phyloP scores from a whole-genome alignment of 2,888 invertebrate species.

The Chelonus formosanus region DNA sequence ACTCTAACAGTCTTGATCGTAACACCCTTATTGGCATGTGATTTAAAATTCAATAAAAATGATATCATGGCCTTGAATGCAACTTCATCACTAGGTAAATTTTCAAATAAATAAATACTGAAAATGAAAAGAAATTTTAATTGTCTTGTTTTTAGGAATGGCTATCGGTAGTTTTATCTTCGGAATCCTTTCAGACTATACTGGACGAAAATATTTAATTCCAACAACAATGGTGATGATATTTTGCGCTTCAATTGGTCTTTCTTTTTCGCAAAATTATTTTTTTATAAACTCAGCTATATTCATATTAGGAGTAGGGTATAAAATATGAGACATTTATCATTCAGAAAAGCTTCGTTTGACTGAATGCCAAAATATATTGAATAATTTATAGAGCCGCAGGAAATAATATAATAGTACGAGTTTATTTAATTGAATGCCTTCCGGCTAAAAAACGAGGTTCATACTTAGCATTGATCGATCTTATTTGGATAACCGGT shows the following conservation, averaged over 20 bases:
- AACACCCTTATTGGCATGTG: conserved; percentile 48
- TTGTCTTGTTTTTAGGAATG: conserved; percentile 52
- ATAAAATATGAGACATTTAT: conserved; percentile 34
- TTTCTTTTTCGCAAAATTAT: conserved; percentile 62
- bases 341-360: neutral
- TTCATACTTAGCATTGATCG: conserved; percentile 57
- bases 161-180: conserved; percentile 58
- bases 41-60: conserved; percentile 42
- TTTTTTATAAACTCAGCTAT: conserved; percentile 58
- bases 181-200: conserved; percentile 58
- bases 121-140: conserved; percentile 14
- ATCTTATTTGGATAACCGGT: conserved; percentile 61
- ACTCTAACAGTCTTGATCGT: conserved; percentile 44
- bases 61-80: conserved; percentile 43
- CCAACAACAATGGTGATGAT: conserved; percentile 57
- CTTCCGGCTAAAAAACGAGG: conserved; percentile 61
- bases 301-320: conserved; percentile 64
- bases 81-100: conserved; percentile 45
- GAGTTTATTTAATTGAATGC: conserved; percentile 64
- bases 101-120: neutral
- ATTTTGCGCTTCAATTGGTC: conserved; percentile 59
- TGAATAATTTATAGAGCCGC: conserved; percentile 54
- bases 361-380: conserved; percentile 3
- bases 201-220: conserved; percentile 62
- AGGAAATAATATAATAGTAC: conserved; percentile 55